Evolutionary conservation across 2,797 vertebrate genomes (phyloP).

Genomic region (Sphenodon punctatus): DNA sequence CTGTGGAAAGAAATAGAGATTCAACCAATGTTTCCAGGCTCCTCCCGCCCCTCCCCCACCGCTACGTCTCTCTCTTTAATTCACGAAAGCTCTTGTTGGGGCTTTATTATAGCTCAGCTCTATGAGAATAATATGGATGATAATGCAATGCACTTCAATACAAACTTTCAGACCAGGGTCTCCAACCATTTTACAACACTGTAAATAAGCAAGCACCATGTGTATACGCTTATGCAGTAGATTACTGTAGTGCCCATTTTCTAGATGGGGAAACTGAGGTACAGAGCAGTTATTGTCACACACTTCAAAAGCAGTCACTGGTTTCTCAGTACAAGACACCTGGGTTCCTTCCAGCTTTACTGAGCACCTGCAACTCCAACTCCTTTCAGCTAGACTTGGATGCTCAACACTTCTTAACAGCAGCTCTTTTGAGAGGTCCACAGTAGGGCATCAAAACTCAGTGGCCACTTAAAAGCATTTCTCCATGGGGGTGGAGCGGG

Average conservation of each 20-base stretch:
- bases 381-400: not conserved
- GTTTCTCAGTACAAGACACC: not conserved
- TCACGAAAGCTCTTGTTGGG: conserved; percentile 14
- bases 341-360: not conserved
- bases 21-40: not conserved
- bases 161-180: not conserved
- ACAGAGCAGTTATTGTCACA: not conserved
- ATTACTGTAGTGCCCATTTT: not conserved
- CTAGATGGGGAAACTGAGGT: conserved; percentile 15
- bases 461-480: not conserved
- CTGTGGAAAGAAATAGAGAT: not conserved
- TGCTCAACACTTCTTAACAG: not conserved
- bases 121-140: not conserved
- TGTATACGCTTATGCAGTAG: not conserved
- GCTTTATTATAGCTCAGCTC: not conserved
- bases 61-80: not conserved
- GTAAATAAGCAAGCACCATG: not conserved
- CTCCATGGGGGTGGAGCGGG: no score
- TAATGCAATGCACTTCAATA: not conserved
- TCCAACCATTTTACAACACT: not conserved
- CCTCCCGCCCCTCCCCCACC: not conserved
- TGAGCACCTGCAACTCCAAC: not conserved
- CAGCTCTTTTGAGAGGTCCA: not conserved
- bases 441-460: not conserved
- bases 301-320: not conserved